Evolutionary conservation across 1,140 invertebrate genomes (phyloP), one percentile per base, ranked within the genome.

Genomic region (Muscidifurax raptorellus): DNA sequence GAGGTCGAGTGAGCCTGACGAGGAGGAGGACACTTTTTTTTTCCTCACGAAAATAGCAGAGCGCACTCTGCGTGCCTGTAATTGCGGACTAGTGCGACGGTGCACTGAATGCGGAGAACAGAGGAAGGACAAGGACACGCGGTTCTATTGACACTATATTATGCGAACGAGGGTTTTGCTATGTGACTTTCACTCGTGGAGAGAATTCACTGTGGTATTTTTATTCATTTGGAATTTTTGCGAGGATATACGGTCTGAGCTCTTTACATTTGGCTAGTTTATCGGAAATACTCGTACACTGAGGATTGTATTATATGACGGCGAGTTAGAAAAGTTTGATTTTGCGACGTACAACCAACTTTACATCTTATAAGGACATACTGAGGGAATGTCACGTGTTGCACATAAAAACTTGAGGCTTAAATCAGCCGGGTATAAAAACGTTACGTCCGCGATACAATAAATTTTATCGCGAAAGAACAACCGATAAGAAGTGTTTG

Each of bases 401-500:
- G 28, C 25, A 36, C 36, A 10, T 72, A 76, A 72, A 32, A 78
- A 22, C 30, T 22, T 36, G 44, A 67, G 40, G 36, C 7, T 69
- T 32, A 59, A 52, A 52, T 77, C 74, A 27, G 75, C 28, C 10
- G 22, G 52, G 28, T 27, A 67, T 83, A 32, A 78, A 83, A 78
- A 59, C 32, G 36, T 83, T 52, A 78, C 74, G 74, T 71, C 32
- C 10, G 44, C 44, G 22, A 78, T 59, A 78, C 66, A 71, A 83
- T 83, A 83, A 83, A 78, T 83, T 83, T 83, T 78, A 78, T 83
- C 75, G 76, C 44, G 13, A 72, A 78, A 67, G 25, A 84, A 79
- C 66, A 84, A 72, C 22, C 76, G 76, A 84, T 84, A 79, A 83
- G 82, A 52, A 67, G 27, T 69, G 72, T 83, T 83, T 83, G 74